These are phyloP conservation scores for Erynnis tages DNA, from an alignment of 2,888 invertebrate species.

Conservation along the genomic window DNA sequence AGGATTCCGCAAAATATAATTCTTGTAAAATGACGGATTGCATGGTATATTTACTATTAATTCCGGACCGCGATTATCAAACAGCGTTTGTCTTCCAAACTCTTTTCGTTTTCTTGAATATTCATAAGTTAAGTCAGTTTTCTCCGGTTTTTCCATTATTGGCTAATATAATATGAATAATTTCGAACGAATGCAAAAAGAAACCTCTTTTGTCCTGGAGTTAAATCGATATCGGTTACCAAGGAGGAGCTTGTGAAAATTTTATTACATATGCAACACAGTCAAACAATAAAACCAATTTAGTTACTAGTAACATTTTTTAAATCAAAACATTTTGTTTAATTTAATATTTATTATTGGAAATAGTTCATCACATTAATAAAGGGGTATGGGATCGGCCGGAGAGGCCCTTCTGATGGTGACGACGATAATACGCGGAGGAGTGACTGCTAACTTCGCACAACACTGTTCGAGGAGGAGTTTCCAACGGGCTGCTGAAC, in stretches of 20 bases:
- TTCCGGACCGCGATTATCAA: slow-evolving; percentile 85
- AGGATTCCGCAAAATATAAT: slow-evolving; percentile 83
- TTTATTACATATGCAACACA: too few species aligned
- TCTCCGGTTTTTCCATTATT: slow-evolving; percentile 65
- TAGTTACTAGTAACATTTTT: too few species aligned
- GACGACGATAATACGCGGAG: slow-evolving; percentile 59
- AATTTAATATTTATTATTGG: background rate
- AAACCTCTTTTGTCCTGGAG: too few species aligned
- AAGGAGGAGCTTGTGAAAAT: too few species aligned
- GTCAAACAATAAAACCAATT: too few species aligned
- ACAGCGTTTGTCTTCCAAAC: slow-evolving; percentile 87
- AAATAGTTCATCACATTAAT: too few species aligned
- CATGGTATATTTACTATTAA: slow-evolving; percentile 83
- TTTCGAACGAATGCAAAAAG: too few species aligned
- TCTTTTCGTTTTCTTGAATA: slow-evolving; percentile 86
- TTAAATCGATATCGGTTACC: background rate
- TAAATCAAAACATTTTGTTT: background rate
- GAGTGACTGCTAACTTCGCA: slow-evolving; percentile 71
- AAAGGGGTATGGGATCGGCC: slow-evolving; percentile 69
- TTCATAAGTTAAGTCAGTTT: slow-evolving; percentile 63
- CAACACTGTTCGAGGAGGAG: slow-evolving; percentile 84
- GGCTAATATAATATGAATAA: too few species aligned
- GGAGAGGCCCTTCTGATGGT: slow-evolving; percentile 57
- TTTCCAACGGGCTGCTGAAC: slow-evolving; percentile 83
- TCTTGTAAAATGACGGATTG: slow-evolving; percentile 78